phyloP scores from a whole-genome alignment of 1,140 invertebrate genomes.

The Marisa cornuarietis region DNA sequence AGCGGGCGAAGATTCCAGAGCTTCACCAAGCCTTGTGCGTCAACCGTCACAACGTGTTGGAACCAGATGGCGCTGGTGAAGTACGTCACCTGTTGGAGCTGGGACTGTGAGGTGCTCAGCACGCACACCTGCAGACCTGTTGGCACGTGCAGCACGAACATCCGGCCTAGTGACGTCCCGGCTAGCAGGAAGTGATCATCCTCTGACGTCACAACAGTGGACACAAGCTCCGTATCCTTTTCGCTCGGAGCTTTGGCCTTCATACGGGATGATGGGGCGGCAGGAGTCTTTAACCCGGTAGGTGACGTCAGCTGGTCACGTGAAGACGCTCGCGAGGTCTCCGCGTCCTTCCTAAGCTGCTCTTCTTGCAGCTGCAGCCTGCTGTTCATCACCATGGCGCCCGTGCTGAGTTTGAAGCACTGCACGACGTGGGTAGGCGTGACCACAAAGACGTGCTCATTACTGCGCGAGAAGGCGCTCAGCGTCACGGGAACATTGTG shows the following conservation, averaged over 20 bases:
- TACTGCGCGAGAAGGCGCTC: constrained; percentile 28
- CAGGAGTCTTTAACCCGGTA: not conserved
- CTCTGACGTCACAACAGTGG: constrained; percentile 29
- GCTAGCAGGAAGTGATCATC: constrained; percentile 38
- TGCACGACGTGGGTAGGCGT: constrained; percentile 15
- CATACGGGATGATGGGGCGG: not conserved
- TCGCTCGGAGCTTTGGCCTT: not conserved
- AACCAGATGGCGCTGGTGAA: constrained; percentile 33
- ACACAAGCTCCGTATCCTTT: constrained; percentile 7
- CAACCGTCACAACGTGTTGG: constrained; percentile 32
- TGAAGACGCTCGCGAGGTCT: not conserved
- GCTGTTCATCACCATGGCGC: constrained; percentile 16
- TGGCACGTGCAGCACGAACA: constrained; percentile 34
- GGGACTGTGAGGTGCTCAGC: constrained; percentile 14
- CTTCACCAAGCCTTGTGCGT: constrained; percentile 16
- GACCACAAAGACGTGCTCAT: constrained; percentile 36
- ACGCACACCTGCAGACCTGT: constrained; percentile 27
- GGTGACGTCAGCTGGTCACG: not conserved
- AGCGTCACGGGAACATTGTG: constrained; percentile 25
- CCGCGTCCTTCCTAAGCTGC: not conserved
- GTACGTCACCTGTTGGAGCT: constrained; percentile 21
- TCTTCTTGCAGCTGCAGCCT: constrained; percentile 3
- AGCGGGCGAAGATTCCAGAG: constrained; percentile 37
- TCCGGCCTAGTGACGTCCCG: constrained; percentile 24
- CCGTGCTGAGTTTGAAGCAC: constrained; percentile 28